Base-by-base conservation (phyloP, 2,797 vertebrate species). In the Coilia nasus region DNA sequence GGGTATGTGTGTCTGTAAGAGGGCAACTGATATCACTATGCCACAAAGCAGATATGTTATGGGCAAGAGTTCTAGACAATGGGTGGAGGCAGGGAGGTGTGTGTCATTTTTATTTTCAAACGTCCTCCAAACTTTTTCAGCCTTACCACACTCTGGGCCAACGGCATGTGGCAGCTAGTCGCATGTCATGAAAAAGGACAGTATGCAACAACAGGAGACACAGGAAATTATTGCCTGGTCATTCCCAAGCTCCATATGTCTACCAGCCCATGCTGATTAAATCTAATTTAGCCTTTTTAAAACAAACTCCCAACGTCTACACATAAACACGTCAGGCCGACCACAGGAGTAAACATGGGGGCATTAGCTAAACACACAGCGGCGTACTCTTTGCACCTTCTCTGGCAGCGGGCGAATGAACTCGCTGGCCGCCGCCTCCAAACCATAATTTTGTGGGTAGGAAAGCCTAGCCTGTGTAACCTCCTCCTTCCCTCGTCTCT, bases 401-500 rank as follows among this genome's bases (percentile, higher is more conserved):
- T 90, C 94, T 96, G 96, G 95, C 95, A 93, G 93, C 94, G 87
- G 91, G 87, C 90, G 86, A 91, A 15, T 81, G 71, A 82, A 64
- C 83, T 81, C 84, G 57, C 93, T 94, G 95, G 95, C 96, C 96
- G 94, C 94, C 92, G 95, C 95, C 93, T 93, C 60, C 62, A 94
- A 95, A 94, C 95, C 93, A 95, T 93, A 95, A 93, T 95, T 64
- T 88, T 90, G 96, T 95, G 96, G 95, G 95, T 94, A 95, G 95
- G 95, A 93, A 95, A 95, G 93, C 94, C 94, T 94, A 94, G 94
- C 41, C 71, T 86, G 75, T 85, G 83, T 81, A 64, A 64, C 64
- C 92, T 93, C 93, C 83, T 82, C 93, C 7, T 82, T 62, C 54
- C 50, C 71, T 56, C 23, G 28, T 64, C 57, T 89, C 84, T 67